Conservation (phyloP, 2,113 vertebrate genomes). For the Elaphurus davidianus region DNA sequence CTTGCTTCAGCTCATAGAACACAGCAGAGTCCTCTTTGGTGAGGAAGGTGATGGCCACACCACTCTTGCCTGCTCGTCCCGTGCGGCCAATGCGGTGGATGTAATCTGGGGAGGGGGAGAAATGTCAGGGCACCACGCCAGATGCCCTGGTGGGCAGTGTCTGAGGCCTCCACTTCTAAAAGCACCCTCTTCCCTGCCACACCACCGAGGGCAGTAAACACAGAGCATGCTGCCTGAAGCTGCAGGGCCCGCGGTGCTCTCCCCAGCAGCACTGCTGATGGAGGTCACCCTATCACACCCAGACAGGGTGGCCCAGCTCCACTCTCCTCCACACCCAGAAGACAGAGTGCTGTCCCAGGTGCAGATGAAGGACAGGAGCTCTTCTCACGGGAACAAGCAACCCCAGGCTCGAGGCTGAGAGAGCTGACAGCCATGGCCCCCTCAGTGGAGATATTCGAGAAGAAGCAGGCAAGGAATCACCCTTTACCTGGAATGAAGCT, state of each 20-base stretch:
- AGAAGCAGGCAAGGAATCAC: background rate
- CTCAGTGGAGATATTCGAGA: background rate
- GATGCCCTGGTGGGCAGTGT: background rate
- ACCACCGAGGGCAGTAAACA: background rate
- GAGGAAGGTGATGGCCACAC: conserved; percentile 97
- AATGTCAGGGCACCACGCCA: background rate
- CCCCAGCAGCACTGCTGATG: background rate
- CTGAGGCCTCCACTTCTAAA: background rate
- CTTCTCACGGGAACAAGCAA: background rate
- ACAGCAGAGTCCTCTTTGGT: conserved; percentile 97
- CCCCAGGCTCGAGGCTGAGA: background rate
- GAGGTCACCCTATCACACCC: background rate
- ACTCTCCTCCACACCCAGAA: background rate
- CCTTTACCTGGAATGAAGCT: background rate
- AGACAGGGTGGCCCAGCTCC: background rate
- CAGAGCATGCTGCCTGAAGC: background rate
- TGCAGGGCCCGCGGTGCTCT: background rate
- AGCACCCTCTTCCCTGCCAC: background rate
- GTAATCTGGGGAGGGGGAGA: conserved; percentile 85
- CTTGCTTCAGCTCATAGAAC: conserved; percentile 98
- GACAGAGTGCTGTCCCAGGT: background rate
- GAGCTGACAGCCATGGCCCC: background rate
- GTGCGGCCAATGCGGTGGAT: conserved; percentile 99
- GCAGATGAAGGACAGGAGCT: background rate
- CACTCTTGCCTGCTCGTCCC: conserved; percentile 97